These are phyloP conservation scores for Ciconia stormi DNA, from an alignment of 2,113 vertebrate genomes.

Conservation along the genomic window DNA sequence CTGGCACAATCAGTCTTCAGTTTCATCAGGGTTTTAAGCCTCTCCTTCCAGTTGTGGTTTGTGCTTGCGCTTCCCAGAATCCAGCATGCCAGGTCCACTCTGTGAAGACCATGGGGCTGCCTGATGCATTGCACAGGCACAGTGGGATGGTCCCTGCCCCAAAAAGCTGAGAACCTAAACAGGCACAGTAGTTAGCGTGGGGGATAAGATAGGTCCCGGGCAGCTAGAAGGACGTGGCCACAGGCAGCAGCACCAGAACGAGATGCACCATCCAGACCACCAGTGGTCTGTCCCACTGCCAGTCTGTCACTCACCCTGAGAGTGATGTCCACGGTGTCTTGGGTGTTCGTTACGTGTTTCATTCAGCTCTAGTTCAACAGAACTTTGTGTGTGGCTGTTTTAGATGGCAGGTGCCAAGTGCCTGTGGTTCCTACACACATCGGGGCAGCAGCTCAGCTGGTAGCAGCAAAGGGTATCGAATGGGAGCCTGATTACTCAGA, in stretches of 20 bases:
- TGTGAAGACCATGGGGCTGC: not conserved
- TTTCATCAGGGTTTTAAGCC: not conserved
- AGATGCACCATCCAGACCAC: not conserved
- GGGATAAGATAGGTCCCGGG: not conserved
- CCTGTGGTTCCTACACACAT: accelerated
- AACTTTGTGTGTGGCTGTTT: not conserved
- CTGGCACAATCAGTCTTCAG: not conserved
- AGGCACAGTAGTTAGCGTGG: not conserved
- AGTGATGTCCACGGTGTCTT: not conserved
- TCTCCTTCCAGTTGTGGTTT: not conserved
- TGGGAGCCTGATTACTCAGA: not conserved
- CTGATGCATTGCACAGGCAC: not conserved
- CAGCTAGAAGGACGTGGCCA: not conserved
- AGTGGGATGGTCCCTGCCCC: not conserved
- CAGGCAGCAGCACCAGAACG: not conserved
- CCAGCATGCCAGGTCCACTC: not conserved
- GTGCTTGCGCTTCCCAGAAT: not conserved
- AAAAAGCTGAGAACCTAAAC: not conserved
- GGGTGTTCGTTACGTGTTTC: not conserved
- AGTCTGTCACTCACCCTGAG: not conserved
- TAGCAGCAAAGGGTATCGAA: not conserved
- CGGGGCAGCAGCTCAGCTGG: accelerated
- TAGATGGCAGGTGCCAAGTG: not conserved
- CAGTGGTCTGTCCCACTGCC: not conserved
- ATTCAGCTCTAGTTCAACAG: not conserved